A percentile compares a stretch with the other conserved stretches of the same genome.
phyloP scores from a whole-genome alignment of 2,888 invertebrate genomes.

The Crioceris asparagi region DNA sequence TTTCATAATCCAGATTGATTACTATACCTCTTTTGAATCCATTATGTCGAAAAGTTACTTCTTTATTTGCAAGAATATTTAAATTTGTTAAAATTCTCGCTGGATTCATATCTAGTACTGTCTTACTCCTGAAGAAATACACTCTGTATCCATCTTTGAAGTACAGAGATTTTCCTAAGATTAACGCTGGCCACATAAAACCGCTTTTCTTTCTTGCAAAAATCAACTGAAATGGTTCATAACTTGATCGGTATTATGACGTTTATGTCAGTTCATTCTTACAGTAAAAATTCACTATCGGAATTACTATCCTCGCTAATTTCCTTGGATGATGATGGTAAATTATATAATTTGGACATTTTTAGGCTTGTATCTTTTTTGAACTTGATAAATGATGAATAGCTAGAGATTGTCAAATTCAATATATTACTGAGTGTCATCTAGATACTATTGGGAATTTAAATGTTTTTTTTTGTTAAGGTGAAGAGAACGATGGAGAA shows the following conservation, averaged over 20 bases:
- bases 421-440: too few species aligned
- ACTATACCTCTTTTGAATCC: slow-evolving; percentile 18
- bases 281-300: too few species aligned
- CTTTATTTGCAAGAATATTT: slow-evolving; percentile 11
- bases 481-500: slow-evolving; percentile 35
- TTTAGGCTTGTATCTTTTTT: too few species aligned
- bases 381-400: too few species aligned
- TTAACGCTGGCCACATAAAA: slow-evolving; percentile 18
- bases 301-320: too few species aligned
- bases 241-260: too few species aligned
- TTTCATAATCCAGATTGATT: slow-evolving; percentile 7
- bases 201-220: slow-evolving; percentile 19
- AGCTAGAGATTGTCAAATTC: too few species aligned
- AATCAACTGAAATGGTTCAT: slow-evolving; percentile 21
- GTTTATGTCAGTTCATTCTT: too few species aligned
- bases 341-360: too few species aligned
- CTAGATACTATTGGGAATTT: too few species aligned
- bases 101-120: slow-evolving; percentile 13
- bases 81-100: slow-evolving; percentile 14
- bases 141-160: slow-evolving; percentile 13
- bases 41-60: slow-evolving; percentile 17
- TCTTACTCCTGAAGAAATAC: slow-evolving; percentile 21
- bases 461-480: too few species aligned
- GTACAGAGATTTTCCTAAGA: slow-evolving; percentile 14
- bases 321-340: too few species aligned